These are phyloP conservation scores for Drosophila nikananu DNA, from an alignment of 1,140 invertebrate genomes.

Conservation along the genomic window DNA sequence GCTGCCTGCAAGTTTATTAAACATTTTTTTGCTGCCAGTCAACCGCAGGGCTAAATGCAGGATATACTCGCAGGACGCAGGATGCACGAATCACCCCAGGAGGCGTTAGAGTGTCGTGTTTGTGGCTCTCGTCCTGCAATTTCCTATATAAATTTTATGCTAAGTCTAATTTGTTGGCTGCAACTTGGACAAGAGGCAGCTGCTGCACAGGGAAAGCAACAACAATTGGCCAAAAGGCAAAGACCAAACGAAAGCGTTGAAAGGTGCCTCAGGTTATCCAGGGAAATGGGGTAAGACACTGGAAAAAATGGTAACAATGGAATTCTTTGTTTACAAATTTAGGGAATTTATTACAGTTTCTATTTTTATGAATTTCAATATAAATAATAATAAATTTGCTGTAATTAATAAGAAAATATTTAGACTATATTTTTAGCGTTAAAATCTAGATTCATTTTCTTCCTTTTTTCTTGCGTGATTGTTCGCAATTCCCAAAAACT, in stretches of 20 bases:
- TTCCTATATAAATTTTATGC: constrained; percentile 30
- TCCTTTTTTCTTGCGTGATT: background rate
- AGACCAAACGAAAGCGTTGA: constrained; percentile 18
- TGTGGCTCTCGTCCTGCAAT: constrained; percentile 9
- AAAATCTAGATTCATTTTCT: too few species aligned
- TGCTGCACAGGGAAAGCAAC: constrained; percentile 1
- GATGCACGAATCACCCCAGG: background rate
- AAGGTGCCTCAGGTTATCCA: constrained; percentile 4
- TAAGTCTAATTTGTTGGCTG: constrained; percentile 56
- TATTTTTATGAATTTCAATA: background rate
- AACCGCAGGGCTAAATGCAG: constrained; percentile 22
- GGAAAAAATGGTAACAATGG: background rate
- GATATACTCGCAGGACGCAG: constrained; percentile 16
- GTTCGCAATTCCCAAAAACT: constrained; percentile 15
- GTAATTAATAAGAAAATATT: background rate
- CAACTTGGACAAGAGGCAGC: constrained; percentile 15
- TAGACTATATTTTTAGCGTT: too few species aligned
- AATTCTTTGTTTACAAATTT: background rate
- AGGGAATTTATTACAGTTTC: background rate
- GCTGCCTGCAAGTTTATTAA: constrained; percentile 39
- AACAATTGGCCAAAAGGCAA: constrained; percentile 1
- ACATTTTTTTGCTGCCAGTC: constrained; percentile 36
- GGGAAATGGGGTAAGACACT: background rate
- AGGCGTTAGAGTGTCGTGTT: constrained; percentile 31
- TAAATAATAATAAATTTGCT: background rate